These are phyloP conservation scores for Eudemis profundana DNA, from an alignment of 2,888 invertebrate genomes.

Conservation along the genomic window DNA sequence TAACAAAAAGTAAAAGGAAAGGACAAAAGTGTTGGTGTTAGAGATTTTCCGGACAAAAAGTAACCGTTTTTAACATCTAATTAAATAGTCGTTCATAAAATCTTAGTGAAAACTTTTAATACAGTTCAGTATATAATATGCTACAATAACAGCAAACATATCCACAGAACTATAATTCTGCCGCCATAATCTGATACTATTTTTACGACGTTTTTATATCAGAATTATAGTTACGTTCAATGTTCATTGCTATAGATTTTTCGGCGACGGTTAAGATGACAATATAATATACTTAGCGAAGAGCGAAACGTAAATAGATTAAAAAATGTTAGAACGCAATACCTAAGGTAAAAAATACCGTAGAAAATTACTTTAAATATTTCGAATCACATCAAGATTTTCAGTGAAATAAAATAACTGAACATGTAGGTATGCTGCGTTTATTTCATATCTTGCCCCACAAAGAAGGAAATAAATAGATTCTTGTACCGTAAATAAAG, in stretches of 20 bases:
- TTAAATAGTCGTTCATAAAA: no score
- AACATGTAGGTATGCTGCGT: neutral
- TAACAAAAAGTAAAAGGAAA: no score
- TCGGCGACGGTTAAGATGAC: neutral
- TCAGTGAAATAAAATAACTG: slow-evolving; percentile 2
- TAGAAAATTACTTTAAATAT: neutral
- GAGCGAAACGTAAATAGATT: no score
- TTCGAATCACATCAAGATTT: neutral
- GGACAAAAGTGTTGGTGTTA: no score
- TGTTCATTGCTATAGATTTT: neutral
- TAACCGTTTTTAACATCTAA: no score
- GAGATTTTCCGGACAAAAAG: no score
- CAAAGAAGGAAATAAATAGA: slow-evolving; percentile 17
- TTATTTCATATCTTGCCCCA: slow-evolving; percentile 11
- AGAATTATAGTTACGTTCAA: neutral
- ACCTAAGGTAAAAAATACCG: neutral
- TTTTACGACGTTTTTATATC: neutral
- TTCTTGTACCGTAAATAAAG: slow-evolving; percentile 32
- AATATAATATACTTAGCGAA: neutral
- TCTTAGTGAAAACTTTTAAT: no score
- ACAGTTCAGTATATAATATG: no score
- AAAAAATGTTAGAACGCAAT: no score
- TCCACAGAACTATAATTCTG: no score
- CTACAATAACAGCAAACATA: no score
- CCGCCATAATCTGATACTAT: neutral